A percentile compares a stretch with the other conserved stretches of the same genome.
Evolutionary conservation across 2,888 invertebrate species (phyloP).

Genomic region (Chaetogeoica ovagalla): DNA sequence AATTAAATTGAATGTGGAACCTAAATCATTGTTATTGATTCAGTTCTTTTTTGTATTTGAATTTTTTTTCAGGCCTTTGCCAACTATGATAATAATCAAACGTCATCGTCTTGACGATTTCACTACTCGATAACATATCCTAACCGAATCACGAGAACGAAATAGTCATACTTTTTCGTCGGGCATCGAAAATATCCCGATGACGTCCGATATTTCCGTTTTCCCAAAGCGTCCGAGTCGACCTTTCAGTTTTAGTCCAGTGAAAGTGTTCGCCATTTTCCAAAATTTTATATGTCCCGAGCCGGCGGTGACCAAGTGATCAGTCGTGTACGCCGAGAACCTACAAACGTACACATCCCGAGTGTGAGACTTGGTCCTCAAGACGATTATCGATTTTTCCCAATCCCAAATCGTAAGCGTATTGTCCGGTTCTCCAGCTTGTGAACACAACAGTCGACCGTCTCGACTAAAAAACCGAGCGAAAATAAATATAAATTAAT

Average conservation of each 20-base stretch:
- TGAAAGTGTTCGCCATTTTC: conserved; percentile 90
- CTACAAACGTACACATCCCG: conserved; percentile 78
- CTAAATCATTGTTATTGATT: no score
- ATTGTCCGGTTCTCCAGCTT: conserved; percentile 84
- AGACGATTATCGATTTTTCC: conserved; percentile 73
- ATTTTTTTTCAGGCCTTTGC: no score
- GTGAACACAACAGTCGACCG: conserved; percentile 78
- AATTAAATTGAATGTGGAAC: no score
- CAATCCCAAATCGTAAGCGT: conserved; percentile 89
- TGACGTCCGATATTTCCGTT: conserved; percentile 87
- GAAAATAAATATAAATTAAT: no score
- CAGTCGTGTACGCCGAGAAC: conserved; percentile 80
- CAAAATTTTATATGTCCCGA: conserved; percentile 79
- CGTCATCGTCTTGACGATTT: no score
- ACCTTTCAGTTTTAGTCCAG: conserved; percentile 85
- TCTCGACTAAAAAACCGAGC: conserved; percentile 67
- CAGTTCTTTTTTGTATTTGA: no score
- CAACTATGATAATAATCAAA: no score
- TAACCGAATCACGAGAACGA: neutral
- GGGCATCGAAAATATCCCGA: conserved; percentile 80
- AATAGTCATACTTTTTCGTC: conserved; percentile 74
- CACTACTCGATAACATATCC: neutral
- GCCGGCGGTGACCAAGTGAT: conserved; percentile 75
- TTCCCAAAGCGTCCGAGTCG: conserved; percentile 88
- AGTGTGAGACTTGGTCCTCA: conserved; percentile 80